A percentile compares a stretch with the other conserved stretches of the same genome.
Evolutionary conservation across 37 sponge, comb jelly and placozoan species (phyloP).

Genomic region (Hexactinellida sp.): DNA sequence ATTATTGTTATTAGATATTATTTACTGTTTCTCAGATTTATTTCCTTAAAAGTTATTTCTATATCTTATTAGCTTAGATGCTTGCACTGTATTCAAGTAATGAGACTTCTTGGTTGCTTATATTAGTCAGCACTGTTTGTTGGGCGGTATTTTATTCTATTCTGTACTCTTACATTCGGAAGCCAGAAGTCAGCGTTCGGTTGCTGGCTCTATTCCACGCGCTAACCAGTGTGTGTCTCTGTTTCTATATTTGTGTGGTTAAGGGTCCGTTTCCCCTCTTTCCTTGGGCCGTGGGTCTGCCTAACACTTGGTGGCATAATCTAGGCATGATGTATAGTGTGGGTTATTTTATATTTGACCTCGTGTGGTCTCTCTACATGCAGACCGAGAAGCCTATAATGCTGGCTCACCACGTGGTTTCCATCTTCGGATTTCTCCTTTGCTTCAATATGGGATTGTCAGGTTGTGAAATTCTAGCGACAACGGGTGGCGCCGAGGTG

Average conservation of each 20-base stretch:
- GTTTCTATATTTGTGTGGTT: conserved; percentile 28
- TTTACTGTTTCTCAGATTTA: not conserved
- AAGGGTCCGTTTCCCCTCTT: conserved; percentile 28
- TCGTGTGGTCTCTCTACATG: conserved; percentile 67
- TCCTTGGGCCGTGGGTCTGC: conserved; percentile 51
- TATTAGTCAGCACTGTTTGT: conserved; percentile 38
- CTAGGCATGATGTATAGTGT: conserved; percentile 47
- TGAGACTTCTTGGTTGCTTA: not conserved
- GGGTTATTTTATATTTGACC: conserved; percentile 83
- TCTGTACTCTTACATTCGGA: conserved; percentile 29
- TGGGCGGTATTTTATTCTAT: conserved; percentile 53
- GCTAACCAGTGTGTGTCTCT: conserved; percentile 24
- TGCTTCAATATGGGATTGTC: conserved; percentile 26
- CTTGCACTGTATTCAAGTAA: not conserved
- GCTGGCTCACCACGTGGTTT: conserved; percentile 75
- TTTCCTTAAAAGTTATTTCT: too few relatives aligned
- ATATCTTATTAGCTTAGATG: not conserved
- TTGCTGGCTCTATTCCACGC: conserved; percentile 57
- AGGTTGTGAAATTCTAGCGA: conserved; percentile 50
- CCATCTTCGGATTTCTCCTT: conserved; percentile 38
- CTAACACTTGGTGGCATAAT: conserved; percentile 41
- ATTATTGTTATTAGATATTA: too few relatives aligned
- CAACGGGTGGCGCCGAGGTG: conserved; percentile 59
- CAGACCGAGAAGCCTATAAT: conserved; percentile 50
- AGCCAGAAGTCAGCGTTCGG: conserved; percentile 69